These are phyloP conservation scores for Berghia stephanieae DNA, from an alignment of 1,140 invertebrate genomes.

Conservation along the genomic window DNA sequence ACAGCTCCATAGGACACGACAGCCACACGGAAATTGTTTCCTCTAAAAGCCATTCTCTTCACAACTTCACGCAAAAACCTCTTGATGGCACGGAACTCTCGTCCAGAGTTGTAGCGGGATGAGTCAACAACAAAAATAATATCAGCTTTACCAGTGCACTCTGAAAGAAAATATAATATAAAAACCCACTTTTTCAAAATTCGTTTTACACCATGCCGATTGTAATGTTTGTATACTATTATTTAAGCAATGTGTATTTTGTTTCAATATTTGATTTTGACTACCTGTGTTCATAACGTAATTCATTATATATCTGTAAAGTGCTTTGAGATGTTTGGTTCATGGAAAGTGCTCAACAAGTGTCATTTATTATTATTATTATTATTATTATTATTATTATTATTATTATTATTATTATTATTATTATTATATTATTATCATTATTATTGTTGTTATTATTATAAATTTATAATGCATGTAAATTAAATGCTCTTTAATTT, in stretches of 20 bases:
- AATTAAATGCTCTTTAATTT: neutral
- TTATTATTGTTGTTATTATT: neutral
- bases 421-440: neutral
- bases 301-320: too few relatives aligned
- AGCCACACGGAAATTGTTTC: constrained; percentile 46
- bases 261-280: too few relatives aligned
- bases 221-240: too few relatives aligned
- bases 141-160: constrained; percentile 48
- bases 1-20: constrained; percentile 46
- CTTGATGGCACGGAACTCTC: constrained; percentile 48
- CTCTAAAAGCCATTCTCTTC: constrained; percentile 49
- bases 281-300: too few relatives aligned
- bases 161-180: constrained; percentile 29
- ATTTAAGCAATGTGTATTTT: too few relatives aligned
- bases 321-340: too few relatives aligned
- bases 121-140: constrained; percentile 59
- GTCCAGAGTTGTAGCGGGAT: constrained; percentile 50
- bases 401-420: neutral
- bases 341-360: too few relatives aligned
- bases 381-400: neutral
- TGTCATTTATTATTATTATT: too few relatives aligned
- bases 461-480: neutral
- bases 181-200: neutral
- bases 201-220: too few relatives aligned
- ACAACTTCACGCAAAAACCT: constrained; percentile 46